Evolutionary conservation across 30 jellyfish, hydroid and myxozoan genomes (phyloP), one percentile per base, ranked within the genome.

Genomic region (Pelagia noctiluca): DNA sequence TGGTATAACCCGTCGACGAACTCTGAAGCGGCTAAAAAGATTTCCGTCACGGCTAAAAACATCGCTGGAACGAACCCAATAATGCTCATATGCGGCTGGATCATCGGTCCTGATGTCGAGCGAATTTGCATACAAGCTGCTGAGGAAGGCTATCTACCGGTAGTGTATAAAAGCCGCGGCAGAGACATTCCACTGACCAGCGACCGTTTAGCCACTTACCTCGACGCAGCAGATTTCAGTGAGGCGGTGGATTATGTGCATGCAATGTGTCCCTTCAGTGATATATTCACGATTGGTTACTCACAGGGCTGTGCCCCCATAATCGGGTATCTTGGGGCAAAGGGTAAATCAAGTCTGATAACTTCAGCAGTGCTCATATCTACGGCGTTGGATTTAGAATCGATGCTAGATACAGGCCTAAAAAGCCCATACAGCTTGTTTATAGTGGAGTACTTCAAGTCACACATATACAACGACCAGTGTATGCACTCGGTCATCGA

Each of bases 231-330:
- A 26, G 96, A 86, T 50, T 63, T 86, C 81, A 70, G 63, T 57
- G 96, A 86, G 83, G 90, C 82, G 0, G 72, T 86, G 12, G 90
- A 76, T 50, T 86, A 86, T 72, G 46, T 86, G n/a, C 89, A 86
- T 82, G 61, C 70, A 21, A 23, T 53, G 22, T 28, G 61, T 49
- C 96, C 90, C 1, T 86, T 86, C 82, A 50, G 89, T 25, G 88
- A 86, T 30, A 75, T 86, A 16, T 76, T 75, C 63, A 86, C 78
- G 21, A 35, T 75, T 2, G 96, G 90, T 28, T 76, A 19, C 74
- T 86, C 96, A 26, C 74, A 49, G 36, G 86, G 84, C 37, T 88
- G 85, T 19, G 90, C 87, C 1, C 87, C 96, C 31, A 29, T 86
- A 23, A 7, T 86, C 50, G 74, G 77, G 74, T 86, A 86, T 53